phyloP scores from a whole-genome alignment of 2,113 vertebrate genomes.

The Protobothrops mucrosquamatus region DNA sequence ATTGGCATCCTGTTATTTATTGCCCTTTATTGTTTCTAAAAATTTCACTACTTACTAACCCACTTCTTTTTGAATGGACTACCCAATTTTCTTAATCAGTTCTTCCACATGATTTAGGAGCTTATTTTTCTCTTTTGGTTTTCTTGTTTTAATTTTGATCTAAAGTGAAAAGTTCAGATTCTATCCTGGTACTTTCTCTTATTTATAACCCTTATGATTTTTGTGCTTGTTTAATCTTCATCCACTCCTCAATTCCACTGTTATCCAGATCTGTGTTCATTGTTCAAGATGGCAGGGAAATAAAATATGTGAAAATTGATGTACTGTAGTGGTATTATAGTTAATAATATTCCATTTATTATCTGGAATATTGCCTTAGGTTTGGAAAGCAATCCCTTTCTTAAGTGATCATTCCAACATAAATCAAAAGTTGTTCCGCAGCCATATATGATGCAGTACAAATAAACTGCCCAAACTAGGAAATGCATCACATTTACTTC shows the following conservation, averaged over 20 bases:
- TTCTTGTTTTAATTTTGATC: neutral
- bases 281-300: neutral
- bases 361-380: neutral
- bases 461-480: neutral
- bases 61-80: neutral
- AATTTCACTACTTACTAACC: neutral
- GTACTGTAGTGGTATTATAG: neutral
- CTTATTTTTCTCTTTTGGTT: constrained; percentile 8
- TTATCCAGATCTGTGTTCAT: neutral
- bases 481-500: neutral
- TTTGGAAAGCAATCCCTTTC: neutral
- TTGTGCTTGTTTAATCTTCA: neutral
- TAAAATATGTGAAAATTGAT: neutral
- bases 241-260: neutral
- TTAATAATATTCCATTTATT: neutral
- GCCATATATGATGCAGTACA: neutral
- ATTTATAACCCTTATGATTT: constrained; percentile 4
- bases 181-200: neutral
- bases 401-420: neutral
- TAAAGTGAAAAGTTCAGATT: constrained; percentile 6
- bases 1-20: neutral
- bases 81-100: neutral
- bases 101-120: neutral
- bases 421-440: neutral
- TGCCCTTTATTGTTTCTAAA: neutral